A percentile compares a stretch with the other conserved stretches of the same genome.
phyloP scores from a whole-genome alignment of 2,888 invertebrate species.

The Cyrtodaria siliqua region DNA sequence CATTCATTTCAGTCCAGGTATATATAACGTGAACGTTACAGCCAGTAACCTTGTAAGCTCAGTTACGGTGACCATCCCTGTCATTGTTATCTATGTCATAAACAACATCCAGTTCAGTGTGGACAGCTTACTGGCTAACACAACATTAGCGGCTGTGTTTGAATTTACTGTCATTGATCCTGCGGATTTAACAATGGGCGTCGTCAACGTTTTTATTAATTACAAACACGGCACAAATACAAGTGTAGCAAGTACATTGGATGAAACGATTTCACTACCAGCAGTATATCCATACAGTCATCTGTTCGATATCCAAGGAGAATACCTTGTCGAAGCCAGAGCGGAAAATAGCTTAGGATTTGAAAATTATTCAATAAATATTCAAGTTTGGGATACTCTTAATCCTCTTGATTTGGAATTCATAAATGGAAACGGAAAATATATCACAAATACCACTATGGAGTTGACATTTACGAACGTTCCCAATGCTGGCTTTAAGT shows the following conservation, averaged over 20 bases:
- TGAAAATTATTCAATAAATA: constrained; percentile 8
- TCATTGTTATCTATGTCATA: constrained; percentile 46
- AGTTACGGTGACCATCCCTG: constrained; percentile 19
- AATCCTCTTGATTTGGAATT: constrained; percentile 27
- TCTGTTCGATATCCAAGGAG: constrained; percentile 44
- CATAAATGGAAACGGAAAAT: constrained; percentile 37
- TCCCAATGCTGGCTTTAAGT: constrained; percentile 48
- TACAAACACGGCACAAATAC: constrained; percentile 19
- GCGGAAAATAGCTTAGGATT: constrained; percentile 33
- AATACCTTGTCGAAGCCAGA: constrained; percentile 27
- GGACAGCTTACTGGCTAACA: constrained; percentile 21
- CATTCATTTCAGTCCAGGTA: constrained; percentile 33
- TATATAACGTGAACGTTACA: constrained; percentile 23
- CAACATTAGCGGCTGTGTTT: constrained; percentile 33
- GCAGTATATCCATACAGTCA: not conserved
- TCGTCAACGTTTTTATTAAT: constrained; percentile 33
- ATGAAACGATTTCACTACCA: not conserved
- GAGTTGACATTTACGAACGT: constrained; percentile 47
- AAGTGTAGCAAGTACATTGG: not conserved
- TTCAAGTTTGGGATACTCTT: constrained; percentile 51
- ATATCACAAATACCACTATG: constrained; percentile 53
- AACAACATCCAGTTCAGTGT: constrained; percentile 43
- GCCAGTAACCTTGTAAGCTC: constrained; percentile 49
- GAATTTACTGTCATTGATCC: constrained; percentile 10
- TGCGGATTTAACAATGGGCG: constrained; percentile 42